Evolutionary conservation across 35 echinoderm and acorn worm genomes (phyloP).

Genomic region (Ptychodera flava): DNA sequence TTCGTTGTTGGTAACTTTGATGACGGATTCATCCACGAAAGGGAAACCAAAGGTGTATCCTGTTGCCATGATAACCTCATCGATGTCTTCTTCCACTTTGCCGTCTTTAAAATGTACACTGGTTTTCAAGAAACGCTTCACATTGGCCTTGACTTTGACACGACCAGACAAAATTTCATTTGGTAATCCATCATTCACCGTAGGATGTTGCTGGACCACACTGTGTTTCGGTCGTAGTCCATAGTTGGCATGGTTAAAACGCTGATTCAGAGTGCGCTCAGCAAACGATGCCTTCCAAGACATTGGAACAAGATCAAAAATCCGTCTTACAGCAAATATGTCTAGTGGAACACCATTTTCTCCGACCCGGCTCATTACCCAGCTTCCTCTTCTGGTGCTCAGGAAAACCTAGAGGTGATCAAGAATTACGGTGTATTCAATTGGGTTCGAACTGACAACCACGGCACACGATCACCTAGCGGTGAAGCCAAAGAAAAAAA

Average conservation of each 20-base stretch:
- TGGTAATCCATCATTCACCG: conserved; percentile 52
- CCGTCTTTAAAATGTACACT: conserved; percentile 52
- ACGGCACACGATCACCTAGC: no score
- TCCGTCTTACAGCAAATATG: conserved; percentile 2
- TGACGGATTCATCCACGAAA: conserved; percentile 8
- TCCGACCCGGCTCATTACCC: conserved; percentile 22
- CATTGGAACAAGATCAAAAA: neutral
- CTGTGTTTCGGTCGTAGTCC: conserved; percentile 23
- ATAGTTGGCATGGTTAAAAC: conserved; percentile 20
- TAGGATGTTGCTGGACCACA: conserved; percentile 9
- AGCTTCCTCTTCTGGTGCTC: conserved; percentile 38
- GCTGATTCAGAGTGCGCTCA: neutral
- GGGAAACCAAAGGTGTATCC: conserved; percentile 16
- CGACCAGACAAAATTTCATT: conserved; percentile 37
- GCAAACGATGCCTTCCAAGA: conserved; percentile 7
- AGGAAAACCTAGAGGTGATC: conserved; percentile 49
- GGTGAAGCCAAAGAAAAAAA: no score
- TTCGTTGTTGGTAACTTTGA: conserved; percentile 8
- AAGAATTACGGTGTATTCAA: no score
- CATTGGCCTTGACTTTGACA: conserved; percentile 29
- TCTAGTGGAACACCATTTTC: conserved; percentile 42
- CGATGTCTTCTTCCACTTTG: conserved; percentile 11
- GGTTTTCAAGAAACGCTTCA: conserved; percentile 27
- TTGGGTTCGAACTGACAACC: no score
- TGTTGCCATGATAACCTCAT: conserved; percentile 19